These are phyloP conservation scores for Rostratula benghalensis DNA, from an alignment of 2,113 vertebrate genomes.

Conservation along the genomic window DNA sequence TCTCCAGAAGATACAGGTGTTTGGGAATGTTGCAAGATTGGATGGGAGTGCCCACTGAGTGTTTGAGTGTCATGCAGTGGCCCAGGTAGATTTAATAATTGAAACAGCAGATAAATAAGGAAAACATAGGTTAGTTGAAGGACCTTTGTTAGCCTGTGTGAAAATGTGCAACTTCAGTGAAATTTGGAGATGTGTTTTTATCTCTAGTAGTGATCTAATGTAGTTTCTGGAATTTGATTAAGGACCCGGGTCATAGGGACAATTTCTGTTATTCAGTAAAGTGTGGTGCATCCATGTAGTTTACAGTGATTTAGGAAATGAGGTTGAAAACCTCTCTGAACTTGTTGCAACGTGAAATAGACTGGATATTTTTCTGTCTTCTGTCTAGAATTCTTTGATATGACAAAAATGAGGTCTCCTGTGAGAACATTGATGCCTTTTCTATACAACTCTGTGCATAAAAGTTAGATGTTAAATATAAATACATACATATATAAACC, in stretches of 20 bases:
- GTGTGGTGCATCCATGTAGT: background rate
- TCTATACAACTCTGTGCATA: background rate
- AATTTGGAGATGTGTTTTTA: background rate
- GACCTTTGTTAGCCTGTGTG: background rate
- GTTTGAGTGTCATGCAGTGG: background rate
- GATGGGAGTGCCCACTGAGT: background rate
- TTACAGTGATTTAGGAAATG: background rate
- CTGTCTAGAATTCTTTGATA: background rate
- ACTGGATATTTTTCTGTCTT: background rate
- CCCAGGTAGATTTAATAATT: background rate
- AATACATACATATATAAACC: background rate
- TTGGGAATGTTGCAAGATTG: background rate
- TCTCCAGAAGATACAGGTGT: background rate
- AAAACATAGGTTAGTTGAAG: background rate
- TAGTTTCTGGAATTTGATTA: background rate
- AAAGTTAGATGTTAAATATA: background rate
- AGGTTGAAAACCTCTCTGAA: background rate
- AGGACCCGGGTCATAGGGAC: background rate
- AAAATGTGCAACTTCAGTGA: background rate
- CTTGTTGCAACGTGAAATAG: background rate
- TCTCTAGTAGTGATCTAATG: background rate
- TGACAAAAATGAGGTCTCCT: background rate
- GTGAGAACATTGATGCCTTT: background rate
- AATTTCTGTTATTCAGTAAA: background rate
- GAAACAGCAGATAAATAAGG: background rate